Percentiles rank a stretch among this genome's conserved stretches.
Evolutionary conservation across 1,140 invertebrate species (phyloP).

Genomic region (Leptoteleia sp.): DNA sequence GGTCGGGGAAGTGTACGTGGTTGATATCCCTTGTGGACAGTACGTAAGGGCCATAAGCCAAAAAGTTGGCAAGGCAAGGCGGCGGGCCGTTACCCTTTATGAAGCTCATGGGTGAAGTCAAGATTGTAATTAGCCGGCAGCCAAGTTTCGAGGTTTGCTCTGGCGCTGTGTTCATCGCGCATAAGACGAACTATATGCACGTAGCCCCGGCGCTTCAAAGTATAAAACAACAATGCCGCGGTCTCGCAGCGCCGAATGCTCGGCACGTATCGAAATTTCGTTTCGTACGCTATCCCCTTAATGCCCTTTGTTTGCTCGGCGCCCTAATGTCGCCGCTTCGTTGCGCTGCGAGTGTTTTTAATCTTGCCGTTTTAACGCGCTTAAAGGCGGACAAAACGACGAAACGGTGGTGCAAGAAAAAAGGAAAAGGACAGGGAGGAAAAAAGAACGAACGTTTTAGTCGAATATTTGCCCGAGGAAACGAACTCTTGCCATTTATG

Average conservation of each 20-base stretch:
- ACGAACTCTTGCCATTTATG: too few species aligned
- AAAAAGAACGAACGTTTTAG: too few species aligned
- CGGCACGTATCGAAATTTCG: constrained; percentile 77
- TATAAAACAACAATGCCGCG: constrained; percentile 55
- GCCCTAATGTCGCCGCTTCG: constrained; percentile 52
- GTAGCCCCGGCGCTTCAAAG: constrained; percentile 29
- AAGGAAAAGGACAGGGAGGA: too few species aligned
- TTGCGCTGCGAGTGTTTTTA: constrained; percentile 56
- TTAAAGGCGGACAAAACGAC: constrained; percentile 21
- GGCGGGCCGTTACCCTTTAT: constrained; percentile 77
- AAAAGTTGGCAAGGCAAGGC: constrained; percentile 74
- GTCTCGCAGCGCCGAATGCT: constrained; percentile 65
- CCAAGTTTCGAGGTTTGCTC: constrained; percentile 78
- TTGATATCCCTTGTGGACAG: constrained; percentile 76
- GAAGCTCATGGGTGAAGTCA: constrained; percentile 80
- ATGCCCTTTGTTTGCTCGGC: constrained; percentile 60
- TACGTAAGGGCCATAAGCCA: constrained; percentile 80
- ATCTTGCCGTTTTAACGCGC: constrained; percentile 44
- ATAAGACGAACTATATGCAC: constrained; percentile 55
- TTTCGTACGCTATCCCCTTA: constrained; percentile 60
- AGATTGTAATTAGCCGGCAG: constrained; percentile 80
- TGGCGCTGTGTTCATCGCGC: constrained; percentile 73
- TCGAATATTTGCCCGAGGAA: too few species aligned
- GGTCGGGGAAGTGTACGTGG: constrained; percentile 53
- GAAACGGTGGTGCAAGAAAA: too few species aligned